These are phyloP conservation scores for Meloidogyne exigua DNA, from an alignment of 1,140 invertebrate genomes.

Conservation along the genomic window DNA sequence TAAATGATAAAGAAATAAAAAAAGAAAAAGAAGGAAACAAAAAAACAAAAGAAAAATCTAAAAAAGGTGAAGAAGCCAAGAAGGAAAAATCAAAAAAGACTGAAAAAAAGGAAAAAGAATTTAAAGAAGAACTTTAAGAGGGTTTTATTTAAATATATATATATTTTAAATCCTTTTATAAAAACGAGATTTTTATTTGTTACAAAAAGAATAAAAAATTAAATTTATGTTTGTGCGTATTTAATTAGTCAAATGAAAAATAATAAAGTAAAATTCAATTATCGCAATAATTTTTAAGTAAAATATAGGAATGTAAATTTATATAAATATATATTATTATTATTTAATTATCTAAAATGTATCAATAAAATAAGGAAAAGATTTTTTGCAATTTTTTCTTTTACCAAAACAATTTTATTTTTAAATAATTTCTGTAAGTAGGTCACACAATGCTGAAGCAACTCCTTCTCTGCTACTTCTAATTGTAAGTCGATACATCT, in stretches of 20 bases:
- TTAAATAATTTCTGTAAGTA: slow-evolving; percentile 67
- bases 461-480: slow-evolving; percentile 66
- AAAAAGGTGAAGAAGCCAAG: neutral
- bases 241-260: neutral
- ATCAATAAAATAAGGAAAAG: neutral
- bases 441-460: slow-evolving; percentile 64
- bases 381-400: neutral
- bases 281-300: neutral
- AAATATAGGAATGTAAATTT: slow-evolving; percentile 1
- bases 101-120: neutral
- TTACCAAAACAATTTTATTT: neutral
- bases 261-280: neutral
- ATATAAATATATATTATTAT: neutral
- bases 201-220: neutral
- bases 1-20: slow-evolving; percentile 9
- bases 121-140: neutral
- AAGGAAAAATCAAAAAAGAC: neutral
- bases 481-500: slow-evolving; percentile 68
- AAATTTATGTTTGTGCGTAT: neutral
- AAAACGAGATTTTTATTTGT: neutral
- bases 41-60: slow-evolving; percentile 7
- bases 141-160: neutral
- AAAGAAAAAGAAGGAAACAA: slow-evolving; percentile 8
- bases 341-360: neutral
- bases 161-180: neutral